Evolutionary conservation across 2,888 invertebrate genomes (phyloP), one percentile per base, ranked within the genome.

Genomic region (Cephalotes varians): DNA sequence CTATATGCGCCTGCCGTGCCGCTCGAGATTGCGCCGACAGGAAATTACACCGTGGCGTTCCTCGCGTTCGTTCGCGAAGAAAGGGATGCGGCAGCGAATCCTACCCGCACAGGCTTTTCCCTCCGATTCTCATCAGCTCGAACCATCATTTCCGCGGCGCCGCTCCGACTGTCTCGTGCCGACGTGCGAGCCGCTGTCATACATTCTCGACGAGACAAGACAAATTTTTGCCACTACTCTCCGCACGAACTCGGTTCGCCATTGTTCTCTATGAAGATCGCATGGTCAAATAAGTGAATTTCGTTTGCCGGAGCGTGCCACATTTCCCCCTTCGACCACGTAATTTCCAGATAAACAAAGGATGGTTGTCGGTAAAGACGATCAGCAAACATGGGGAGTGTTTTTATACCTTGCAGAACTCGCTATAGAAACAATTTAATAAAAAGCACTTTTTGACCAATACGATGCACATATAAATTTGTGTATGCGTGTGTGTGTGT

Each of bases 41-140:
- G 89, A 89, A 88, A 88, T 89, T 88, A 82, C 89, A 83, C 84
- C 85, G 87, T 72, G 85, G 85, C 73, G 69, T 69, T 67, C 49
- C 76, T 71, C 72, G 56, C 56, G 44, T 25, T 21, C 47, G 40
- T 15, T 25, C 37, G 54, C 37, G 60, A 82, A 82, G 84, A 81
- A 88, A 84, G 60, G 64, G 25, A 74, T 31, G 58, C 73, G 44
- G 10, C 60, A 47, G 54, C 34, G 71, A 54, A 62, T 40, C 51
- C 81, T 65, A 28, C 56, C 51, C 58, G 80, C 81, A 73, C 81
- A 64, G 49, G 81, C 86, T 80, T 85, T 83, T 65, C 72, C 21
- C 51, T 28, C 37, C 69, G 77, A 64, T 81, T 77, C 77, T 54
- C 65, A 60, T 69, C 79, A 49, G 44, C 44, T 54, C 18, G 74